Percentiles rank a stretch among this genome's conserved stretches.
These are phyloP conservation scores for Carduelis carduelis DNA, from an alignment of 2,797 vertebrate genomes.

Conservation along the genomic window DNA sequence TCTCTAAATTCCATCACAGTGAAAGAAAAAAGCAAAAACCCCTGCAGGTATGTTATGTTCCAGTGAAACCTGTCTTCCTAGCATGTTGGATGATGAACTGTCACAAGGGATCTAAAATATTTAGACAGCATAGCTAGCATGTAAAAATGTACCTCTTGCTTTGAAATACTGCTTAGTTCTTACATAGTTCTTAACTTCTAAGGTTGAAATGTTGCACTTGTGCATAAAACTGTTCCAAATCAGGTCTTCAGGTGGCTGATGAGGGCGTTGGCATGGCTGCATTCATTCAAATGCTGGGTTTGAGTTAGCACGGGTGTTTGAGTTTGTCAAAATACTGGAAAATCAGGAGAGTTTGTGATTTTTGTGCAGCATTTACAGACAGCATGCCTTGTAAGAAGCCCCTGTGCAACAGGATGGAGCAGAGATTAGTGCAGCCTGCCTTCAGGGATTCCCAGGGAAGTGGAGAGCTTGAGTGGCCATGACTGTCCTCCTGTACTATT, in stretches of 20 bases:
- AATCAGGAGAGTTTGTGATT: not conserved
- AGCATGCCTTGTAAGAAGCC: not conserved
- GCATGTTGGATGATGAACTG: not conserved
- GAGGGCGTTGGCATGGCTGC: not conserved
- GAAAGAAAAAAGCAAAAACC: not conserved
- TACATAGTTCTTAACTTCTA: not conserved
- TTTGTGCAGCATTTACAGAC: not conserved
- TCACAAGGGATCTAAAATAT: not conserved
- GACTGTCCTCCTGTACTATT: not conserved
- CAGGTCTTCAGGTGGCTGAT: not conserved
- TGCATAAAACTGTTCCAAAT: not conserved
- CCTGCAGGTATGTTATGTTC: not conserved
- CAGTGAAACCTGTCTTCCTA: not conserved
- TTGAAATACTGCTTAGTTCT: not conserved
- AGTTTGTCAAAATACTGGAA: not conserved
- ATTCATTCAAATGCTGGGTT: not conserved
- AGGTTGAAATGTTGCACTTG: not conserved
- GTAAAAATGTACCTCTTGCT: not conserved
- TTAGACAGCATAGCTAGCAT: not conserved
- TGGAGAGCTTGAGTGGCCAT: not conserved
- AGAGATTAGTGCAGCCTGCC: not conserved
- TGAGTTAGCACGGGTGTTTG: not conserved
- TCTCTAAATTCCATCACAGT: not conserved
- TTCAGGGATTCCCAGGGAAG: not conserved
- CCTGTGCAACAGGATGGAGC: not conserved